phyloP scores from a whole-genome alignment of 1,140 invertebrate species.

The Bilobella aurantiaca region DNA sequence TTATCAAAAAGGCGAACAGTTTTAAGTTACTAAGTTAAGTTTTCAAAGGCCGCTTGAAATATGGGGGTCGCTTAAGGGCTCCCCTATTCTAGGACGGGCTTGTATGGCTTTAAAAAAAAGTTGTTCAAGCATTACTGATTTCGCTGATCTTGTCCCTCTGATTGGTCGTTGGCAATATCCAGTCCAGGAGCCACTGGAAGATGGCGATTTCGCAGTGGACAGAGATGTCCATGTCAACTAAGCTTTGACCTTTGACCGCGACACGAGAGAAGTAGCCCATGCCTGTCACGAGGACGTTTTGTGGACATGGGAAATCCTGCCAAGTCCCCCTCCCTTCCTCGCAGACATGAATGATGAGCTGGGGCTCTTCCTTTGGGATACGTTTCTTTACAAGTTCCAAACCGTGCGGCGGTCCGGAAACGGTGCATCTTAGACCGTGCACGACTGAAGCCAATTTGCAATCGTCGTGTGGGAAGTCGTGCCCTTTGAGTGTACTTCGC shows the following conservation, averaged over 20 bases:
- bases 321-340: conserved; percentile 76
- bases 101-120: background rate
- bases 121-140: conserved; percentile 35
- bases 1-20: too few species aligned
- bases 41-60: too few species aligned
- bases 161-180: conserved; percentile 50
- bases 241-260: conserved; percentile 56
- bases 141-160: conserved; percentile 47
- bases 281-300: conserved; percentile 70
- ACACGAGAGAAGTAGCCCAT: conserved; percentile 92
- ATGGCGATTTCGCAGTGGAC: conserved; percentile 87
- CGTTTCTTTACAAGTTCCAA: conserved; percentile 8
- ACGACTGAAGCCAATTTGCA: too few species aligned
- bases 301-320: conserved; percentile 76
- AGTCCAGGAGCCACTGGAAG: conserved; percentile 94
- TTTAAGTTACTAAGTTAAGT: too few species aligned
- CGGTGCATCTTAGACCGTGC: too few species aligned
- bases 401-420: too few species aligned
- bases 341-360: conserved; percentile 76
- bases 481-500: background rate
- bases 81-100: too few species aligned
- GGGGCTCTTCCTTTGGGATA: conserved; percentile 36
- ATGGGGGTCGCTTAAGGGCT: too few species aligned
- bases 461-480: too few species aligned
- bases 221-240: conserved; percentile 93